Base-by-base conservation (phyloP, 2,888 invertebrate genomes). In the Drosophila atripex region DNA sequence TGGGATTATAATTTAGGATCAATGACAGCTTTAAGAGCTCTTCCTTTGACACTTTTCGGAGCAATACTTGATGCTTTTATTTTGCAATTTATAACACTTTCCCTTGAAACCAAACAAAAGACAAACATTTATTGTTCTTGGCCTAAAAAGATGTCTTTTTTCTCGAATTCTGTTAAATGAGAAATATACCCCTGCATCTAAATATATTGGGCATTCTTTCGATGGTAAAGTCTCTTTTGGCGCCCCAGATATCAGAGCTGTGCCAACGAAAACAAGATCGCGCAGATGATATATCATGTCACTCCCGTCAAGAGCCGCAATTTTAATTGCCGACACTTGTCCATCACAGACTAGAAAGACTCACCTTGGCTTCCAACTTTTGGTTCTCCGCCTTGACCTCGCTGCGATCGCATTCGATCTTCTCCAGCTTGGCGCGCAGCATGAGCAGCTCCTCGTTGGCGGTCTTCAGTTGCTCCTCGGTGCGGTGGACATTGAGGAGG, bases 401-500 rank as follows among this genome's bases (percentile, higher is more conserved):
- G 80, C 94, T 94, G 80, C 97, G 93, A 90, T 98, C 98, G 88
- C 93, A 94, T 90, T 98, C 98, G 86, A 97, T 92, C 91, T 97
- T 97, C 76, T 98, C 98, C 89, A 97, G 93, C 92, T 97, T 97
- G 49, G 93, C 91, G 86, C 95, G 95, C 77, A 98, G 92, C 53
- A 94, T 93, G 83, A 97, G 96, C 90, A 98, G 92, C 92, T 98
- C 98, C 89, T 97, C 97, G 96, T 96, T 96, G 65, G 95, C 94
- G 75, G 88, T 88, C 80, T 95, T 95, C 68, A 98, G 94, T 90
- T 98, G 95, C 91, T 98, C 97, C 90, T 98, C 98, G 21, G 98
- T 98, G 71, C 98, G 94, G 91, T 98, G 97, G 8, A 98, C 98
- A 89, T 98, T 97, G 68, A 99, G 93, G 76, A 99, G 93, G 23